These are phyloP conservation scores for Papio anubis DNA, from an alignment of 2,113 vertebrate species.

Conservation along the genomic window DNA sequence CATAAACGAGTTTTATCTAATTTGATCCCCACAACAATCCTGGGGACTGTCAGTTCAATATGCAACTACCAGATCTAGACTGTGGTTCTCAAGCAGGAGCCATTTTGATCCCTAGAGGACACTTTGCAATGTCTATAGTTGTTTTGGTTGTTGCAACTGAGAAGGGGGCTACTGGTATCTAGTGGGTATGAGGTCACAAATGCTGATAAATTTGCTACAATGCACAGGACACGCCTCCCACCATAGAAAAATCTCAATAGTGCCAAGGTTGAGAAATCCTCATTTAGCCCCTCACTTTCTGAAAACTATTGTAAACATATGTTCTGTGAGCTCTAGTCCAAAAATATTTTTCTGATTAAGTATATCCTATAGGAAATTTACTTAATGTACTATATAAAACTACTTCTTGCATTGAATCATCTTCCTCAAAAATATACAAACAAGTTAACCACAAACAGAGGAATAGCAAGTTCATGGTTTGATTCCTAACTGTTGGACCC, in stretches of 20 bases:
- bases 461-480: background rate
- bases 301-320: background rate
- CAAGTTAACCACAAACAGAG: background rate
- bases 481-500: background rate
- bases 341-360: background rate
- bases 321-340: background rate
- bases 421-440: background rate
- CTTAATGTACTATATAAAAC: background rate
- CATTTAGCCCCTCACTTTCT: background rate
- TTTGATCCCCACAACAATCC: background rate
- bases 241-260: background rate
- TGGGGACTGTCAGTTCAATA: background rate
- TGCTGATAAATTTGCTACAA: background rate
- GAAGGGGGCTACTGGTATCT: background rate
- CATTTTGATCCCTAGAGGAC: background rate
- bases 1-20: background rate
- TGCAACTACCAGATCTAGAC: background rate
- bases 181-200: background rate
- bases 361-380: conserved; percentile 2
- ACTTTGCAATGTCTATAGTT: background rate
- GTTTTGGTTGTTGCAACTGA: background rate
- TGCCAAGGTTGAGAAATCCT: background rate
- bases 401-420: background rate
- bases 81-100: background rate
- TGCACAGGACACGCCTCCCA: background rate